Percentiles rank a stretch among this genome's conserved stretches.
These are phyloP conservation scores for Maniola hyperantus DNA, from an alignment of 2,888 invertebrate genomes.

Conservation along the genomic window DNA sequence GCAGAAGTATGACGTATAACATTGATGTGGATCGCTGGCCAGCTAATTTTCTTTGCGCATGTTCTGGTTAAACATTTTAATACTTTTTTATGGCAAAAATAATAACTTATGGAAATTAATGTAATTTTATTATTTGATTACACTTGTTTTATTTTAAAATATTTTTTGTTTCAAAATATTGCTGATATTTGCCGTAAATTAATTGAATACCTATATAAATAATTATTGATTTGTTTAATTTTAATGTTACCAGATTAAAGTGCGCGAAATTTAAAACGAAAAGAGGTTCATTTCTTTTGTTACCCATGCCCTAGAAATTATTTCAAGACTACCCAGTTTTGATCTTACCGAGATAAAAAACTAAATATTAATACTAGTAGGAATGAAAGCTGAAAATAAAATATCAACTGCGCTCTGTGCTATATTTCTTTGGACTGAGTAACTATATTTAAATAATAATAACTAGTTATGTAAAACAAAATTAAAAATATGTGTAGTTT, in stretches of 20 bases:
- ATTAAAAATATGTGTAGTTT: too few species aligned
- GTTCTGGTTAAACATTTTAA: slow-evolving; percentile 54
- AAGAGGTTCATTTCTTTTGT: not conserved
- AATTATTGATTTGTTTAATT: slow-evolving; percentile 26
- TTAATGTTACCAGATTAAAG: slow-evolving; percentile 29
- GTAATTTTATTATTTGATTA: not conserved
- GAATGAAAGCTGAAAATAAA: too few species aligned
- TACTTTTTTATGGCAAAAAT: slow-evolving; percentile 45
- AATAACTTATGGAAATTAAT: not conserved
- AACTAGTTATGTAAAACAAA: too few species aligned
- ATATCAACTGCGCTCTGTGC: too few species aligned
- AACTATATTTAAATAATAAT: too few species aligned
- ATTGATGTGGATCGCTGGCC: slow-evolving; percentile 80
- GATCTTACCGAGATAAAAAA: too few species aligned
- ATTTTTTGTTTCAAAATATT: not conserved
- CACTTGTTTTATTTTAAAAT: not conserved
- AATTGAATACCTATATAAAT: slow-evolving; percentile 11
- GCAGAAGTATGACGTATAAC: slow-evolving; percentile 80
- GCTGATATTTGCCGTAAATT: not conserved
- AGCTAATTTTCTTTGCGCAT: slow-evolving; percentile 73
- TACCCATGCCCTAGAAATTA: not conserved
- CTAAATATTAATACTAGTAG: too few species aligned
- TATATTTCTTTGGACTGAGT: too few species aligned
- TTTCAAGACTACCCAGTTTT: too few species aligned
- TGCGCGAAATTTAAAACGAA: slow-evolving; percentile 34